These are phyloP conservation scores for Conopomorpha cramerella DNA, from an alignment of 1,140 invertebrate species.

Conservation along the genomic window DNA sequence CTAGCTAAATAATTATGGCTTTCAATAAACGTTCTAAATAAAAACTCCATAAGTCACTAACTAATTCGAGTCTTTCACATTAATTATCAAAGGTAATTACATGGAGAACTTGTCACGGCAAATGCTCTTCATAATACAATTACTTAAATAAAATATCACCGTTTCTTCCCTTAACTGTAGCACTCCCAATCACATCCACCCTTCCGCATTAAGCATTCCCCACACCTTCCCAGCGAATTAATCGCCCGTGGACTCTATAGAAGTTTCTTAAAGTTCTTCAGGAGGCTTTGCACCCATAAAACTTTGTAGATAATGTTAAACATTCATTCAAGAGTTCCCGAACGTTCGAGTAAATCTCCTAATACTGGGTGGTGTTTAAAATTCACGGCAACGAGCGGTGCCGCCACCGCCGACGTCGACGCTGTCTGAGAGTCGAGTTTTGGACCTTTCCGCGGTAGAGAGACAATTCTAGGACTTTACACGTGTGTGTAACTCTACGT, in stretches of 20 bases:
- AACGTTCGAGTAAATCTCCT: slow-evolving; percentile 54
- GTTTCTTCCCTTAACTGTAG: too few relatives aligned
- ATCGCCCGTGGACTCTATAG: slow-evolving; percentile 55
- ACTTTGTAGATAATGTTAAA: slow-evolving; percentile 57
- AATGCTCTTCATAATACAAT: too few relatives aligned
- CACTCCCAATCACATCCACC: slow-evolving; percentile 25
- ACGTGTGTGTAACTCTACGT: too few relatives aligned
- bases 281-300: slow-evolving; percentile 46
- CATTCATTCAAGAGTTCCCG: slow-evolving; percentile 56
- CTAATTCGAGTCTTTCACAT: too few relatives aligned
- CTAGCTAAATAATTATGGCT: too few relatives aligned
- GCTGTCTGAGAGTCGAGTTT: neutral
- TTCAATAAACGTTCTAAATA: too few relatives aligned
- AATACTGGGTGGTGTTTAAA: slow-evolving; percentile 55
- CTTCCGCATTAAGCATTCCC: slow-evolving; percentile 50
- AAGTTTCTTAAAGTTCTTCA: slow-evolving; percentile 56
- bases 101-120: too few relatives aligned
- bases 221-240: slow-evolving; percentile 48
- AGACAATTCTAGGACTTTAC: too few relatives aligned
- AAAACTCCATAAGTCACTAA: too few relatives aligned
- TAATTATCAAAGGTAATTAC: too few relatives aligned
- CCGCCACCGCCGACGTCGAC: neutral
- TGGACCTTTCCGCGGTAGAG: too few relatives aligned
- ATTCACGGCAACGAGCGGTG: slow-evolving; percentile 35
- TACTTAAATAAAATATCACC: too few relatives aligned